Evolutionary conservation across 2,113 vertebrate species (phyloP).

Genomic region (Callithrix jacchus): DNA sequence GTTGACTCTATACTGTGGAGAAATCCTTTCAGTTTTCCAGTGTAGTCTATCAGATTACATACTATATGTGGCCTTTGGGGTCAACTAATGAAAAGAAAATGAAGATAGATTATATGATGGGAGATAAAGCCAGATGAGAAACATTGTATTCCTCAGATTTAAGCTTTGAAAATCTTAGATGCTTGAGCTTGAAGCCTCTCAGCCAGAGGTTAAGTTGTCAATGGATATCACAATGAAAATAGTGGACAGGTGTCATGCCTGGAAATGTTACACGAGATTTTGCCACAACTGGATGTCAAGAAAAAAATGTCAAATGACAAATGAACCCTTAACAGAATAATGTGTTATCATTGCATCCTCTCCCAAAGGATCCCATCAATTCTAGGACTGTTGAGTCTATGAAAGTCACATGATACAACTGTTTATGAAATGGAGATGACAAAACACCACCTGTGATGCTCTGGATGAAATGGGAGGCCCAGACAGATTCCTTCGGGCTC

Average conservation of each 20-base stretch:
- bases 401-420: not conserved
- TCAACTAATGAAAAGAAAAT: not conserved
- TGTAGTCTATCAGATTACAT: not conserved
- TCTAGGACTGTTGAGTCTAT: not conserved
- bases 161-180: slow-evolving; percentile 35
- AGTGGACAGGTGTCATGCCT: not conserved
- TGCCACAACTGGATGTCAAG: slow-evolving; percentile 20
- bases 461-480: not conserved
- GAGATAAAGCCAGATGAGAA: not conserved
- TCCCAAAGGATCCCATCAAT: not conserved
- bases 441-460: not conserved
- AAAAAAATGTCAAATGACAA: slow-evolving; percentile 49
- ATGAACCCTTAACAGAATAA: not conserved
- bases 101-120: not conserved
- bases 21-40: not conserved
- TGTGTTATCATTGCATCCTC: not conserved
- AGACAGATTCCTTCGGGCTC: not conserved
- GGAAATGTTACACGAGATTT: slow-evolving; percentile 39
- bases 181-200: not conserved
- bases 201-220: not conserved
- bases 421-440: not conserved
- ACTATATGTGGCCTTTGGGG: not conserved
- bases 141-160: slow-evolving; percentile 4
- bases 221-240: not conserved
- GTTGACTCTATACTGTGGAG: not conserved